A percentile compares a stretch with the other conserved stretches of the same genome.
These are phyloP conservation scores for Apostichopus californicus DNA, from an alignment of 35 echinoderm and acorn worm species.

Conservation along the genomic window DNA sequence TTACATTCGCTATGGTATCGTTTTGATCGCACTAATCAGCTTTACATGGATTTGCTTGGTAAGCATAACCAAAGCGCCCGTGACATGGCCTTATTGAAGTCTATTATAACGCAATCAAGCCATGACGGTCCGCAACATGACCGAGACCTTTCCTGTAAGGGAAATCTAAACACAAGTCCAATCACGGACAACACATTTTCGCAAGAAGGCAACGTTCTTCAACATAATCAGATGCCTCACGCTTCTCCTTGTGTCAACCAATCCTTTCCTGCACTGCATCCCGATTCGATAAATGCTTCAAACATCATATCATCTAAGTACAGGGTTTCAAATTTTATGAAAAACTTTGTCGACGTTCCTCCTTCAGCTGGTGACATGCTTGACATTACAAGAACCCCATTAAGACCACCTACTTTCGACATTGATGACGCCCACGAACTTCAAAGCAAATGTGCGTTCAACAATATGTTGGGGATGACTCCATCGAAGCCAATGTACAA, in stretches of 20 bases:
- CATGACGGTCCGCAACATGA: too few species aligned
- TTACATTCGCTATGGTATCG: slow-evolving; percentile 40
- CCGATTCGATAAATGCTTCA: too few species aligned
- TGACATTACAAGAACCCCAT: neutral
- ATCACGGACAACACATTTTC: too few species aligned
- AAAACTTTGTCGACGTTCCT: neutral
- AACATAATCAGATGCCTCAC: too few species aligned
- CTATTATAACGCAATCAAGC: neutral
- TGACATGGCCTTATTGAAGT: slow-evolving; percentile 1
- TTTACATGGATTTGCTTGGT: neutral
- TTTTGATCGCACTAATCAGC: neutral
- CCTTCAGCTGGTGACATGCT: neutral
- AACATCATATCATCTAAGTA: too few species aligned
- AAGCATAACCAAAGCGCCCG: neutral
- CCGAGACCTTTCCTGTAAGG: too few species aligned
- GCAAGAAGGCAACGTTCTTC: too few species aligned
- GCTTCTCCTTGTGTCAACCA: too few species aligned
- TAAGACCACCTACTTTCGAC: neutral
- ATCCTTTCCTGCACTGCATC: too few species aligned
- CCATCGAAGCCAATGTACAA: neutral
- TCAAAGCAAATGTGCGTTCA: neutral
- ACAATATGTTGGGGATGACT: neutral
- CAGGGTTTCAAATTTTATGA: neutral
- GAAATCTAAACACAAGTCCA: too few species aligned
- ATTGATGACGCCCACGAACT: neutral